Evolutionary conservation across 2,888 invertebrate species (phyloP).

Genomic region (Cataglyphis albicans): DNA sequence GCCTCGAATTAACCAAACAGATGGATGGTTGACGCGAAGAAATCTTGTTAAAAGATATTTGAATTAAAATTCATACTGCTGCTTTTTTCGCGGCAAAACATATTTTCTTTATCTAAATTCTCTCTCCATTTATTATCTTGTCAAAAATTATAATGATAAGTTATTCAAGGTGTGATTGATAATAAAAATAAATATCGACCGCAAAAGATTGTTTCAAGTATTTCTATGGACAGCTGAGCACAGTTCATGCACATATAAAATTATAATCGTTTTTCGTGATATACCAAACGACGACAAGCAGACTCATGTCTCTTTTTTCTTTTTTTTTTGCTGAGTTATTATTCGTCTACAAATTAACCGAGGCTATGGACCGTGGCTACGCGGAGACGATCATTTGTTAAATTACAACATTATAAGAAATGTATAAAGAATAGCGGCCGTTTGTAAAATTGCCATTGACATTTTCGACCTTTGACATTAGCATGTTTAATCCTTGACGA

Average conservation of each 20-base stretch:
- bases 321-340: background rate
- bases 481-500: slow-evolving; percentile 25
- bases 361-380: background rate
- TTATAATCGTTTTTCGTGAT: slow-evolving; percentile 10
- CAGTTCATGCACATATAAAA: background rate
- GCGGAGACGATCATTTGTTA: background rate
- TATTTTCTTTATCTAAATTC: background rate
- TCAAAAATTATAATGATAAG: background rate
- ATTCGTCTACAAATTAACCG: background rate
- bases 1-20: slow-evolving; percentile 34
- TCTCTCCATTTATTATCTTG: background rate
- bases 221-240: background rate
- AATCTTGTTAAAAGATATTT: slow-evolving; percentile 9
- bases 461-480: slow-evolving; percentile 45
- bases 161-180: background rate
- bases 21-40: slow-evolving; percentile 13
- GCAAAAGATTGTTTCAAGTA: background rate
- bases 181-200: background rate
- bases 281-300: slow-evolving; percentile 14
- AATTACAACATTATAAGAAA: slow-evolving; percentile 22
- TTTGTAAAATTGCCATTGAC: slow-evolving; percentile 19
- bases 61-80: slow-evolving; percentile 24
- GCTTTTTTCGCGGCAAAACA: background rate
- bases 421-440: slow-evolving; percentile 6
- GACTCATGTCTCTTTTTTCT: background rate